A percentile compares a stretch with the other conserved stretches of the same genome.
Conservation (phyloP, 2,797 vertebrate genomes). For the Heteromormyrus szaboi region DNA sequence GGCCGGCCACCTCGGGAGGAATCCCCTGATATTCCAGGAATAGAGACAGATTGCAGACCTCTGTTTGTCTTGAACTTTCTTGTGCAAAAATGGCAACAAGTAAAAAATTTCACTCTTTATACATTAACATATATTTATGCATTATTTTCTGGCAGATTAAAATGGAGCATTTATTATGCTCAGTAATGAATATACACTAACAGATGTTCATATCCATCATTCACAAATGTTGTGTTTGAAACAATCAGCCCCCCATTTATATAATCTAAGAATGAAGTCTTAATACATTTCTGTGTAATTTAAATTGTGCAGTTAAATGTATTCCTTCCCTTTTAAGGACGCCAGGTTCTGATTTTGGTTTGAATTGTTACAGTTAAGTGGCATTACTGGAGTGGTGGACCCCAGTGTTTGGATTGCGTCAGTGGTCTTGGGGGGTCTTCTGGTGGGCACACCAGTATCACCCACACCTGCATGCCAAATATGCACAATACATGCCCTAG, state of each 20-base stretch:
- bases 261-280: background rate
- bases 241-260: background rate
- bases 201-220: background rate
- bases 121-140: background rate
- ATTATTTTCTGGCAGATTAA: background rate
- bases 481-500: too few species aligned
- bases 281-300: background rate
- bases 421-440: background rate
- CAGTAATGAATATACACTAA: background rate
- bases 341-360: background rate
- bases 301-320: background rate
- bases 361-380: background rate
- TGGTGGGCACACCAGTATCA: background rate
- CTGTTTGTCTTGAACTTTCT: background rate
- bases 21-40: background rate
- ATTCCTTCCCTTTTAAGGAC: background rate
- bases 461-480: background rate
- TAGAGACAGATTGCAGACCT: background rate
- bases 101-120: background rate
- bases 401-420: background rate
- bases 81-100: background rate
- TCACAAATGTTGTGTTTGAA: background rate
- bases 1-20: background rate
- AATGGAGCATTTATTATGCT: background rate
- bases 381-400: background rate